Percentiles rank a stretch among this genome's conserved stretches.
These are phyloP conservation scores for Dryocosmus kuriphilus DNA, from an alignment of 2,888 invertebrate genomes.

Conservation along the genomic window DNA sequence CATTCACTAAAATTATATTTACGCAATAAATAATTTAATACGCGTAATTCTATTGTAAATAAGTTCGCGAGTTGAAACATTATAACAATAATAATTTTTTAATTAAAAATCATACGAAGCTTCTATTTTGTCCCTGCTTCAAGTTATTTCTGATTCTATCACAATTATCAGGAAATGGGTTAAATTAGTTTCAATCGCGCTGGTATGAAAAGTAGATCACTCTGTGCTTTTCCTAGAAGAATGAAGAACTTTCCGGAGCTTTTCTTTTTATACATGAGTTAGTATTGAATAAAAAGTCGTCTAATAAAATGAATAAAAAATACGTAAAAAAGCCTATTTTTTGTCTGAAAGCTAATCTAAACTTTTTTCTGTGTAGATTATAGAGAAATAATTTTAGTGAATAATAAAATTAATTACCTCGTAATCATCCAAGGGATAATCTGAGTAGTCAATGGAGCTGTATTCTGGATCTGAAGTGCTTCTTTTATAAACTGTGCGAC, in stretches of 20 bases:
- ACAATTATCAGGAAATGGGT: too few species aligned
- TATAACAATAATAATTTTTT: too few species aligned
- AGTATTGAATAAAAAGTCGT: neutral
- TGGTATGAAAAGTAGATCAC: neutral
- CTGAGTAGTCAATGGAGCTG: slow-evolving; percentile 18
- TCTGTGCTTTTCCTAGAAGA: neutral
- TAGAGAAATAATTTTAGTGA: neutral
- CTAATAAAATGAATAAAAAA: too few species aligned
- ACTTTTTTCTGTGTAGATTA: neutral
- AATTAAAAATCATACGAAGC: too few species aligned
- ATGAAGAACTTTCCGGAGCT: neutral
- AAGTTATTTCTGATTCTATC: too few species aligned
- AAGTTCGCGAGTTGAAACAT: too few species aligned
- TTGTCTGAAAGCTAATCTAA: too few species aligned
- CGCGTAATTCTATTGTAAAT: too few species aligned
- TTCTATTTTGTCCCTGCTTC: too few species aligned
- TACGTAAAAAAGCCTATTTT: too few species aligned
- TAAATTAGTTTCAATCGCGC: neutral
- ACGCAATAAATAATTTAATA: too few species aligned
- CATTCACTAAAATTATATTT: too few species aligned
- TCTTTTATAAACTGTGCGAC: slow-evolving; percentile 7
- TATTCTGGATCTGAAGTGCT: slow-evolving; percentile 7
- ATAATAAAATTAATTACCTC: neutral
- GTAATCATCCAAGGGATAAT: slow-evolving; percentile 20
- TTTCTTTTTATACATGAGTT: neutral